Percentiles rank a stretch among this genome's conserved stretches.
Evolutionary conservation across 2,888 invertebrate genomes (phyloP).

Genomic region (Sepiola atlantica): DNA sequence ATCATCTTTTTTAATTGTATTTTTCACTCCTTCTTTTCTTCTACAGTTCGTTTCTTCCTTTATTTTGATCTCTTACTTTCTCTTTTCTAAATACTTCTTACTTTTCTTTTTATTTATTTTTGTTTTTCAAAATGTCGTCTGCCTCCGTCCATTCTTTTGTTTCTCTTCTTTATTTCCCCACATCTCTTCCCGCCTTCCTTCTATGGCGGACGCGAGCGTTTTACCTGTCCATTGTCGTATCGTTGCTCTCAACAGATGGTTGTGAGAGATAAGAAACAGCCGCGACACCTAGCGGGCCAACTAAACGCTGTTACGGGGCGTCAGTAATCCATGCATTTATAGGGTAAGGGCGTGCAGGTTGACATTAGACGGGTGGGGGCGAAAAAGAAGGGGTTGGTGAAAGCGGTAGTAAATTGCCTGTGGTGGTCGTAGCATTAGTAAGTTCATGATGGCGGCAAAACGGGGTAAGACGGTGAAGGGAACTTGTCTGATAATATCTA

Average conservation of each 20-base stretch:
- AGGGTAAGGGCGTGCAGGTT: not conserved
- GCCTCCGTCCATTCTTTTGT: too few relatives aligned
- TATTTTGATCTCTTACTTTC: not conserved
- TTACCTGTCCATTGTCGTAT: not conserved
- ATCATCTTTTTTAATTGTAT: not conserved
- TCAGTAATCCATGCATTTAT: not conserved
- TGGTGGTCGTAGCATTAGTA: not conserved
- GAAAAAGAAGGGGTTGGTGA: not conserved
- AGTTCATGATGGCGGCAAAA: not conserved
- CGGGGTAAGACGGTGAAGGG: not conserved
- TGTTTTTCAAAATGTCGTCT: not conserved
- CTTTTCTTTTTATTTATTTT: not conserved
- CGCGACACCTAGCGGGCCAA: conserved; percentile 32
- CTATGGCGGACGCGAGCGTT: not conserved
- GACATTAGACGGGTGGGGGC: not conserved
- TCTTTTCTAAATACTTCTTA: not conserved
- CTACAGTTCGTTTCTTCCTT: not conserved
- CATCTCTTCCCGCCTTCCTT: not conserved
- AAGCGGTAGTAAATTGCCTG: not conserved
- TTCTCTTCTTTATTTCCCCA: not conserved
- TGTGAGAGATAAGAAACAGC: conserved; percentile 32
- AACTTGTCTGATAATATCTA: conserved; percentile 32
- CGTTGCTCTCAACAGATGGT: conserved; percentile 20
- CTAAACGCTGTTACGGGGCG: not conserved
- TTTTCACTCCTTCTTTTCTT: not conserved